Evolutionary conservation across 2,888 invertebrate species (phyloP).

Genomic region (Pandemis corylana): DNA sequence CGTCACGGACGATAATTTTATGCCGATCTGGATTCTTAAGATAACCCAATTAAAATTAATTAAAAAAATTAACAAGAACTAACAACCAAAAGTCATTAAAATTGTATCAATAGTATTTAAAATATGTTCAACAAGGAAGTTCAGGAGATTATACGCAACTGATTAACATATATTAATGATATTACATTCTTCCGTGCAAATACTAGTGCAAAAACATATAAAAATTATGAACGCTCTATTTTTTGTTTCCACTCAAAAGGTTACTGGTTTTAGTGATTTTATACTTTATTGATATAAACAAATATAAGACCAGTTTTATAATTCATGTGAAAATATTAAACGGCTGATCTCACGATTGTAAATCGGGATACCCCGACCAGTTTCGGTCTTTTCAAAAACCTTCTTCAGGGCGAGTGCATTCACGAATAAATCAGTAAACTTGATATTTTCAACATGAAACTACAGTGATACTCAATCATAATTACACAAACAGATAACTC

Average conservation of each 20-base stretch:
- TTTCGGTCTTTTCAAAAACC: too few relatives aligned
- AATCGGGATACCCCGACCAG: too few relatives aligned
- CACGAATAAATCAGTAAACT: too few relatives aligned
- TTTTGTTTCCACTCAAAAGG: constrained; percentile 1
- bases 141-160: constrained; percentile 4
- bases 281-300: neutral
- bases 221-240: constrained; percentile 3
- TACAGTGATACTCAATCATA: too few relatives aligned
- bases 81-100: constrained; percentile 10
- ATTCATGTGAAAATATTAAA: neutral
- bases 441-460: too few relatives aligned
- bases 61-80: constrained; percentile 4
- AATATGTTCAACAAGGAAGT: constrained; percentile 36
- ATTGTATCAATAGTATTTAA: constrained; percentile 15
- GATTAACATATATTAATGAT: constrained; percentile 34
- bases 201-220: constrained; percentile 23
- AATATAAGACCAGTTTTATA: neutral
- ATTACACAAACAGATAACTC: too few relatives aligned
- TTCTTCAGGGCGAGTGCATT: too few relatives aligned
- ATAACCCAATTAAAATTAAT: neutral
- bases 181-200: constrained; percentile 29
- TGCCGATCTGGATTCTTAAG: neutral
- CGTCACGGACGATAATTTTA: neutral
- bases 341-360: too few relatives aligned
- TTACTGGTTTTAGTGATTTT: constrained; percentile 1